phyloP scores from a whole-genome alignment of 2,113 vertebrate species.

The Gallinago undulata region DNA sequence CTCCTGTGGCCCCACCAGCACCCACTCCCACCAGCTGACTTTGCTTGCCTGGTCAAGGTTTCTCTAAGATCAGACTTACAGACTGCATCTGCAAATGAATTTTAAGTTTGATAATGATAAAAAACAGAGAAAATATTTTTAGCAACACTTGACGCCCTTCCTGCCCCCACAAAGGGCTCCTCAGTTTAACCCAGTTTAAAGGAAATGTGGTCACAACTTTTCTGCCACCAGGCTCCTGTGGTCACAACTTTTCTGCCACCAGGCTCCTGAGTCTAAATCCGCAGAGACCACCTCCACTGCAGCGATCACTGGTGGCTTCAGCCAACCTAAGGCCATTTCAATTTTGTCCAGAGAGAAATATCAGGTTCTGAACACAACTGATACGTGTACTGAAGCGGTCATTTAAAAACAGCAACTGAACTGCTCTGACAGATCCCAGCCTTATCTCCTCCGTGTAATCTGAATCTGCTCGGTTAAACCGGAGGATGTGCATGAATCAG shows the following conservation, averaged over 20 bases:
- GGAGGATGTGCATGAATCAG: slow-evolving; percentile 17
- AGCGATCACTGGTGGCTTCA: background rate
- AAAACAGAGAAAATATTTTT: background rate
- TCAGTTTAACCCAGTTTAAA: background rate
- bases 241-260: background rate
- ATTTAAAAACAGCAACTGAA: background rate
- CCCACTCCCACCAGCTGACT: background rate
- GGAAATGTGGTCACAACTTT: background rate
- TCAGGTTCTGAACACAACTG: background rate
- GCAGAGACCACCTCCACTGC: background rate
- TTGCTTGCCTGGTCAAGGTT: background rate
- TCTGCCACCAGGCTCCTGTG: background rate
- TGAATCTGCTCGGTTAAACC: slow-evolving; percentile 16
- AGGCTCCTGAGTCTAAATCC: background rate
- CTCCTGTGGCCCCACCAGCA: background rate
- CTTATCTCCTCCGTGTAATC: background rate
- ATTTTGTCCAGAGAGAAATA: background rate
- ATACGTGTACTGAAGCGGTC: background rate
- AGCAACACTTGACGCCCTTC: background rate
- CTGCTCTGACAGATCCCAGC: slow-evolving; percentile 21
- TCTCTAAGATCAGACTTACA: background rate
- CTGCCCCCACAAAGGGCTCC: background rate
- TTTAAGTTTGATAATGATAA: background rate
- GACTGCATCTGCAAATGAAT: background rate
- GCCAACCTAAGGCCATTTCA: rapidly evolving